Evolutionary conservation across 2,888 invertebrate genomes (phyloP), one percentile per base, ranked within the genome.

Genomic region (Cheilosia scutellata): DNA sequence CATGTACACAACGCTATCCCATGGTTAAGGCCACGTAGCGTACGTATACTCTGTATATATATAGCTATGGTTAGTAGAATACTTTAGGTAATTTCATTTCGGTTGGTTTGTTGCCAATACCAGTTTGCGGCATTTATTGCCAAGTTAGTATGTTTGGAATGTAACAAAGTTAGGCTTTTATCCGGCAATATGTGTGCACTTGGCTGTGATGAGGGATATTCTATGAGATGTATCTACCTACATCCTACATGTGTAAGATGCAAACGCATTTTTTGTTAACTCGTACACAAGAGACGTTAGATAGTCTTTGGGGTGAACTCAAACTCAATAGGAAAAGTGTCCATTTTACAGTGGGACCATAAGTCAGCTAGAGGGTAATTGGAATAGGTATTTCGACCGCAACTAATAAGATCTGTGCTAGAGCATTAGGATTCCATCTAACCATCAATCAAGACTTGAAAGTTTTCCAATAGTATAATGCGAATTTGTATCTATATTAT

Each of bases 141-240:
- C 83, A 84, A 84, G 83, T 83, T 68, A 68, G 79, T 75, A 84
- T 70, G 74, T 65, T 65, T 25, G 83, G 83, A 84, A 84, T 84
- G 74, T 70, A 70, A 75, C 55, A 57, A 79, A 79, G 74, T 40
- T 68, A 37, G 49, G 47, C 65, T 62, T 66, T 47, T 55, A 40
- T 58, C 58, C 33, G 27, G 40, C 37, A 57, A 63, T 11, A 11
- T 70, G 20, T 72, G 47, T 37, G 42, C 53, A 27, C 16, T 29
- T 63, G 40, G 47, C 27, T 62, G 53, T 55, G 27, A 55, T 55
- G 33, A 57, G 25, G 60, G 53, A 53, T 13, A 33, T 53, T 66
- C 66, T 37, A 16, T 33, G 9, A 57, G 40, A 60, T 60, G 27
- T 6, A 62, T 62, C 25, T 25, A 25, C 37, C 25, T 25, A 25